Percentiles rank a stretch among this genome's conserved stretches.
Evolutionary conservation across 2,113 vertebrate genomes (phyloP).

Genomic region (Cygnus buccinator): DNA sequence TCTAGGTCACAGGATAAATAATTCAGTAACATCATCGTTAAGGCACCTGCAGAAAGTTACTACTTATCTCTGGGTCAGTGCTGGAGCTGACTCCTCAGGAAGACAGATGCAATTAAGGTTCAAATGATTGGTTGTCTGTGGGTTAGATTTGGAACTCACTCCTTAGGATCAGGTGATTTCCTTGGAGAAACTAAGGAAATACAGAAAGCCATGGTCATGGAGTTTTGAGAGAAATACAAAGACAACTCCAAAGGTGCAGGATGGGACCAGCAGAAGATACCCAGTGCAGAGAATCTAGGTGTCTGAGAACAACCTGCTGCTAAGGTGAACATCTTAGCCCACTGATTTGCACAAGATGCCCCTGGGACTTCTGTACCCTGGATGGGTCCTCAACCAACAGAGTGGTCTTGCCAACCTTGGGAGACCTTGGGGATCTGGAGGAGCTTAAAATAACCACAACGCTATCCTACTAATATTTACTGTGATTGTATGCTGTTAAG

Average conservation of each 20-base stretch:
- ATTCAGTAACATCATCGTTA: background rate
- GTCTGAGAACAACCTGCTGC: background rate
- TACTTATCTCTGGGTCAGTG: background rate
- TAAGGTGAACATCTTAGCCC: background rate
- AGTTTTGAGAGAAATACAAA: background rate
- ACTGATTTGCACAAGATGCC: background rate
- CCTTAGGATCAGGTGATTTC: background rate
- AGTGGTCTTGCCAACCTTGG: background rate
- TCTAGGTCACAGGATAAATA: background rate
- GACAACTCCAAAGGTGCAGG: background rate
- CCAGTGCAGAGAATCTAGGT: background rate
- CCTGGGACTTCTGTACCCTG: background rate
- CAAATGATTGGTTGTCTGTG: background rate
- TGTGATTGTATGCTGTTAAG: background rate
- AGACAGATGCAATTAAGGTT: background rate
- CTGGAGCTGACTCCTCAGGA: background rate
- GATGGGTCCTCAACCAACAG: background rate
- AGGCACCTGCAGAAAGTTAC: background rate
- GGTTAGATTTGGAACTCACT: background rate
- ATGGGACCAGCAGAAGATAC: background rate
- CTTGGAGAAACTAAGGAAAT: background rate
- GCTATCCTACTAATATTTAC: background rate
- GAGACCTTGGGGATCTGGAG: background rate
- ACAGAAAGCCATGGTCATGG: background rate
- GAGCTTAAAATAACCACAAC: background rate